Evolutionary conservation across 2,113 vertebrate genomes (phyloP).

Genomic region (Megalops atlanticus): DNA sequence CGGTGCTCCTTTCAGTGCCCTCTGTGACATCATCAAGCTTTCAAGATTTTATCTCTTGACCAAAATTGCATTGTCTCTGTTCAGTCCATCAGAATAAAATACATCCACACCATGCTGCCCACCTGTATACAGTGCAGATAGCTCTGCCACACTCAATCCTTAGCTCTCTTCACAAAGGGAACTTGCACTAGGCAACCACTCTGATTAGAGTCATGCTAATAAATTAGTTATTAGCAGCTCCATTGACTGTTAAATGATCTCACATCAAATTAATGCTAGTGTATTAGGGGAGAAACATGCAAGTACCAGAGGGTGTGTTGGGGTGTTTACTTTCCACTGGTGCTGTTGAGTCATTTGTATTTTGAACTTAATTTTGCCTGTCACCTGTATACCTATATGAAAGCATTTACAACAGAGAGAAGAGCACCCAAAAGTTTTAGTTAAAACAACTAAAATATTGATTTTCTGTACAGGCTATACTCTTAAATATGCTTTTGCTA

Average conservation of each 20-base stretch:
- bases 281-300: slow-evolving; percentile 35
- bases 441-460: background rate
- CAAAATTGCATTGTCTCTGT: slow-evolving; percentile 3
- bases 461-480: background rate
- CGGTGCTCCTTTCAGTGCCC: slow-evolving; percentile 2
- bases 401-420: background rate
- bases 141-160: background rate
- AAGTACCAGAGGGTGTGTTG: background rate
- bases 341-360: background rate
- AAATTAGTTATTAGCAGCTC: slow-evolving; percentile 48
- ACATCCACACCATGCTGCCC: background rate
- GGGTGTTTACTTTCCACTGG: slow-evolving; percentile 3
- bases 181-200: slow-evolving; percentile 27
- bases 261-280: slow-evolving; percentile 32
- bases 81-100: slow-evolving; percentile 11
- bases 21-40: slow-evolving; percentile 3
- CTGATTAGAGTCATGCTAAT: slow-evolving; percentile 41
- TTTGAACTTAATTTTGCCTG: background rate
- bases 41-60: slow-evolving; percentile 9
- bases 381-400: too few relatives aligned
- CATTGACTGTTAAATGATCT: slow-evolving; percentile 49
- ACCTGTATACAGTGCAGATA: background rate
- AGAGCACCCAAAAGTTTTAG: background rate
- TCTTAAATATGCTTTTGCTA: background rate
- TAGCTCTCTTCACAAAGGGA: slow-evolving; percentile 27